Base-by-base conservation (phyloP, 1,140 invertebrate genomes). In the Rhynchophorus ferrugineus region DNA sequence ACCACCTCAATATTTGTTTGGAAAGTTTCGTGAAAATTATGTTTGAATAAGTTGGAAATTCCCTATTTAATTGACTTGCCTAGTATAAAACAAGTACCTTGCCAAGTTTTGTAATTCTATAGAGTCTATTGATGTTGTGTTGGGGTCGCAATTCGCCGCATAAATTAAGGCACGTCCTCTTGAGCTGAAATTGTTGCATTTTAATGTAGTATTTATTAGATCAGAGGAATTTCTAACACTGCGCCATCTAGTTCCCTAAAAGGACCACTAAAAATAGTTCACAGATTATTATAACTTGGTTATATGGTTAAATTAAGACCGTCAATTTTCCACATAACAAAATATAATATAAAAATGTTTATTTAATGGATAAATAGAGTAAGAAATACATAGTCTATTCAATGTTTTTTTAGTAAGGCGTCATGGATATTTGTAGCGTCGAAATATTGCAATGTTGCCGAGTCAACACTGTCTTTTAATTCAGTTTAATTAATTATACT, bases 191-290 rank as follows among this genome's bases (percentile, higher is more conserved):
- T 46, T 46, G 29, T 36, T 46, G 44, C 29, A 46, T 46, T 46
- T 46, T 20, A 36, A 46, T 46, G 34, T 35, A 36, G 13, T 46
- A 36, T 36, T 46, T 46, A 44, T 44, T 33, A 44, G 21, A 29
- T 6, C 24, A 11, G 14, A 44, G 38, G 38, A 18, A 41, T 41
- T 41, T 41, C 3, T 18, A 18, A 41, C 20, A 41, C 18, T 9
- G 16, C 11, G 17, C n/a, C 18, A 5, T 19, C 17, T 41, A n/a
- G 20, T 18, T 41, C 20, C 20, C 38, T 18, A 41, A 41, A 41
- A 41, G 38, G 36, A 17, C n/a, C n/a, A n/a, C n/a, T n/a, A n/a
- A n/a, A n/a, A n/a, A n/a, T n/a, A n/a, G n/a, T n/a, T n/a, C n/a
- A n/a, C n/a, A n/a, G n/a, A n/a, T n/a, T n/a, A n/a, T n/a, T n/a